A percentile compares a stretch with the other conserved stretches of the same genome.
Conservation (phyloP, 1,140 invertebrate genomes). For the Cryptotermes secundus region DNA sequence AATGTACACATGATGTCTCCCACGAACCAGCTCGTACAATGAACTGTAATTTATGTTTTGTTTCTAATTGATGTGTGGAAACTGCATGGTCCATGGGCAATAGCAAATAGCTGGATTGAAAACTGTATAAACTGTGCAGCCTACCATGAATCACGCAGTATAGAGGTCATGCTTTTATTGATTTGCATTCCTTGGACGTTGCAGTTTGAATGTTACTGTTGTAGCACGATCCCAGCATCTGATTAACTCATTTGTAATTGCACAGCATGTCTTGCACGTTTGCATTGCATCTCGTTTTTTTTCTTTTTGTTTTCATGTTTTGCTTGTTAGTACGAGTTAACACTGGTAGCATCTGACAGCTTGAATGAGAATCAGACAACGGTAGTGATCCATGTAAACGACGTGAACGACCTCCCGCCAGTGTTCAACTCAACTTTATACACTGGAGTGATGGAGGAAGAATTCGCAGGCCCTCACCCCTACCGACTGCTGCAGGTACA, state of each 20-base stretch:
- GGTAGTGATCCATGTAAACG: conserved; percentile 73
- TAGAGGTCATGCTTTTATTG: background rate
- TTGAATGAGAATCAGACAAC: conserved; percentile 79
- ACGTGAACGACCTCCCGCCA: conserved; percentile 81
- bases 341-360: conserved; percentile 81
- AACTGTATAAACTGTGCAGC: too few species aligned
- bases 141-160: too few species aligned
- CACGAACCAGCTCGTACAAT: too few species aligned
- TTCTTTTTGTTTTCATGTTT: conserved; percentile 24
- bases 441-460: conserved; percentile 65
- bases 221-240: background rate
- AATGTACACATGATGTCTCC: too few species aligned
- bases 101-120: too few species aligned
- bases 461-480: conserved; percentile 59
- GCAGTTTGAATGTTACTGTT: background rate
- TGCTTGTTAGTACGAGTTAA: conserved; percentile 72
- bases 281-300: conserved; percentile 22
- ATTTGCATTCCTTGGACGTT: background rate
- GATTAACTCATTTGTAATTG: background rate
- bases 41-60: too few species aligned
- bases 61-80: too few species aligned
- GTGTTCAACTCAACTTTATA: conserved; percentile 71
- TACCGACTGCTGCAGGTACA: conserved; percentile 60
- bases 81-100: too few species aligned
- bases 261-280: conserved; percentile 13